These are phyloP conservation scores for Hippolais icterina DNA, from an alignment of 2,113 vertebrate species.

Conservation along the genomic window DNA sequence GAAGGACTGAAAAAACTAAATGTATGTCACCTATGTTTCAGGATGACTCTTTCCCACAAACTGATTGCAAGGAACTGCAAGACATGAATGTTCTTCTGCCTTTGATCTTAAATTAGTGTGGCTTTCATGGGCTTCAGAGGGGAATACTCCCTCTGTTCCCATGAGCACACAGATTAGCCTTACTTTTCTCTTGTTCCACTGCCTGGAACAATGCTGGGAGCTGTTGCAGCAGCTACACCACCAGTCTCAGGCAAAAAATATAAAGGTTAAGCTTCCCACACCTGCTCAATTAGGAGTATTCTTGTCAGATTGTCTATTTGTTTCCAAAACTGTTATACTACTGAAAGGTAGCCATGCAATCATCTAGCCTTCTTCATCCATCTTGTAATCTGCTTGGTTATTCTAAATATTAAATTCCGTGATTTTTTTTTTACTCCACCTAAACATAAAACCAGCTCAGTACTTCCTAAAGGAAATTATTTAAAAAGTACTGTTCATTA, in stretches of 20 bases:
- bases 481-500: background rate
- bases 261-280: background rate
- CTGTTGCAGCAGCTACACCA: background rate
- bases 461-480: background rate
- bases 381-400: background rate
- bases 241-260: background rate
- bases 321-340: background rate
- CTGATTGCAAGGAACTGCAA: background rate
- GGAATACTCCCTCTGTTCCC: background rate
- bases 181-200: background rate
- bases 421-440: background rate
- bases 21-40: rapidly evolving
- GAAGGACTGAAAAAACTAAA: background rate
- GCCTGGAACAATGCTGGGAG: background rate
- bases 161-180: background rate
- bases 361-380: background rate
- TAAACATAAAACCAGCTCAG: background rate
- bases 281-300: background rate
- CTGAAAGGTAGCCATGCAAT: background rate
- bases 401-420: background rate
- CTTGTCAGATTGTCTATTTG: background rate
- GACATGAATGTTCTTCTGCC: background rate
- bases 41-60: background rate
- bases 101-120: background rate
- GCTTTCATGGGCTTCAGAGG: background rate